Base-by-base conservation (phyloP, 1,140 invertebrate genomes). In the Neelides sp. region DNA sequence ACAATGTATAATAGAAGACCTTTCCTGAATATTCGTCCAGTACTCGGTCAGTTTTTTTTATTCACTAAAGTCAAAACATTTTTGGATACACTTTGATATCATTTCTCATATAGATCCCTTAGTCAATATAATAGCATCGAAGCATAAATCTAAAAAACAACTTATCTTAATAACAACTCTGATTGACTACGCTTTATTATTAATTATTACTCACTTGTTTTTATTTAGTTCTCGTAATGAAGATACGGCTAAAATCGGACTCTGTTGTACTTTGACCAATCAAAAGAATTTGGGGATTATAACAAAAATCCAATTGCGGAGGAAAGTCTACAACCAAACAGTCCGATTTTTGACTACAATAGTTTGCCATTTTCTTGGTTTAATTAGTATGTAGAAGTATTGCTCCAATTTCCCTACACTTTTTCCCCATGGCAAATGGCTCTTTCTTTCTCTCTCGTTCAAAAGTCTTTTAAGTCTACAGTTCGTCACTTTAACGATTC, bases 331-430 rank as follows among this genome's bases (percentile, higher is more conserved):
- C 45, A 47, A 47, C 45, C 41, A 23, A 47, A 46, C 28, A 55
- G 53, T 55, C 53, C 48, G 53, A 55, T 47, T 55, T 49, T 55
- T 55, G 53, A 55, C 53, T 55, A 55, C 53, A 45, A n/a, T n/a
- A n/a, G n/a, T n/a, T n/a, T n/a, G n/a, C n/a, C n/a, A n/a, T n/a
- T n/a, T n/a, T n/a, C n/a, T n/a, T n/a, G n/a, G n/a, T n/a, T n/a
- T n/a, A n/a, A n/a, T n/a, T n/a, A n/a, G n/a, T n/a, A n/a, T n/a
- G n/a, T n/a, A n/a, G n/a, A n/a, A n/a, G n/a, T n/a, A n/a, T n/a
- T n/a, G n/a, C n/a, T n/a, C n/a, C n/a, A n/a, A n/a, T n/a, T n/a
- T n/a, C n/a, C n/a, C n/a, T n/a, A n/a, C n/a, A n/a, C n/a, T n/a
- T n/a, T n/a, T n/a, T n/a, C n/a, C n/a, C n/a, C n/a, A n/a, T n/a